Percentiles rank a stretch among this genome's conserved stretches.
These are phyloP conservation scores for Gymnocypris eckloni DNA, from an alignment of 2,797 vertebrate genomes.

Conservation along the genomic window DNA sequence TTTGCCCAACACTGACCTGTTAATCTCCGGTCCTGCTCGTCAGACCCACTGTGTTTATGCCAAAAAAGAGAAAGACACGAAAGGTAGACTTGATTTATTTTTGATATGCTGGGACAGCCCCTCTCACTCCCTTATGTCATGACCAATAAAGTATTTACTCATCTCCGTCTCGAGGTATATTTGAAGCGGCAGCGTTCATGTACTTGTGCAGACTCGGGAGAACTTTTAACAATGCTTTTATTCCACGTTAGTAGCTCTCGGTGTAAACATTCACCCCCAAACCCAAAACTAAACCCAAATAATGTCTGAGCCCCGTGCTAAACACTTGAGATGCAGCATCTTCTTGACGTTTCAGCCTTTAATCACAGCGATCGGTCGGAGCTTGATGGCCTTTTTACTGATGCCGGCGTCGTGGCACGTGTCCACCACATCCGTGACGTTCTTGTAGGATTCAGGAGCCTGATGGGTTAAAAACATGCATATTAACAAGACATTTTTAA, in stretches of 20 bases:
- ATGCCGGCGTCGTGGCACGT: conserved; percentile 97
- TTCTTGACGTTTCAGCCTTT: conserved; percentile 84
- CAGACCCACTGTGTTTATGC: conserved; percentile 19
- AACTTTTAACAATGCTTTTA: neutral
- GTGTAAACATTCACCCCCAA: conserved; percentile 1
- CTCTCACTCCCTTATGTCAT: conserved; percentile 52
- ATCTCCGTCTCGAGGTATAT: conserved; percentile 28
- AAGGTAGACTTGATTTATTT: conserved; percentile 57
- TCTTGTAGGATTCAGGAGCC: conserved; percentile 98
- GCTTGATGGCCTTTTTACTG: conserved; percentile 97
- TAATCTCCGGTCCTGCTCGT: neutral
- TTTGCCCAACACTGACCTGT: neutral
- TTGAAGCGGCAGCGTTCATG: neutral
- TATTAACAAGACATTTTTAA: neutral
- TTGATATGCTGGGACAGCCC: conserved; percentile 56
- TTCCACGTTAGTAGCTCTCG: neutral
- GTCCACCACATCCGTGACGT: conserved; percentile 96
- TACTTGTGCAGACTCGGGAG: neutral
- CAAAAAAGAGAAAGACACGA: conserved; percentile 20
- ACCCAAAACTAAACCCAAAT: conserved; percentile 6
- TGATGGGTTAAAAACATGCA: conserved; percentile 59
- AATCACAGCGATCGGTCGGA: conserved; percentile 96
- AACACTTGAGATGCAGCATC: neutral
- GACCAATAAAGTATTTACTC: conserved; percentile 75
- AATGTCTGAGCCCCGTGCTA: neutral